Evolutionary conservation across 2,888 invertebrate genomes (phyloP).

Genomic region (Aradus depressus): DNA sequence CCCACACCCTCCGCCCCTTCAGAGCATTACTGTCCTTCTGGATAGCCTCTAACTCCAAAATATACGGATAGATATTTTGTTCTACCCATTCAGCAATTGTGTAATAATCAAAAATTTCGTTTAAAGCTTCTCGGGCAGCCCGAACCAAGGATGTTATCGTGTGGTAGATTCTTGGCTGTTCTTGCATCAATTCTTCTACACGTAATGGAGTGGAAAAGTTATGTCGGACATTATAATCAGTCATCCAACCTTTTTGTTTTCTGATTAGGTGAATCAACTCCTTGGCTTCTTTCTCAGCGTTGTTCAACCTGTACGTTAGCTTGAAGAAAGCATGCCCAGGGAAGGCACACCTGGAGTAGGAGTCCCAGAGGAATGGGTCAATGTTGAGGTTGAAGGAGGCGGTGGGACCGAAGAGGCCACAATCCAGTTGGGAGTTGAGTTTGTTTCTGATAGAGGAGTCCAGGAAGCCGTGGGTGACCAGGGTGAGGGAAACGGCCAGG

Average conservation of each 20-base stretch:
- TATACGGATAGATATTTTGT: slow-evolving; percentile 48
- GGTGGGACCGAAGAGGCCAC: slow-evolving; percentile 38
- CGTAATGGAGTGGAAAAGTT: slow-evolving; percentile 56
- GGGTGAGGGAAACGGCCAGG: slow-evolving; percentile 48
- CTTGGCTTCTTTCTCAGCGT: slow-evolving; percentile 36
- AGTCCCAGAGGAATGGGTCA: slow-evolving; percentile 50
- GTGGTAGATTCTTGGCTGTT: slow-evolving; percentile 47
- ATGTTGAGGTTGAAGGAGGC: slow-evolving; percentile 41
- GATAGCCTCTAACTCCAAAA: slow-evolving; percentile 43
- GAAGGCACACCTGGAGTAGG: slow-evolving; percentile 50
- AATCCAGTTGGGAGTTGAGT: slow-evolving; percentile 43
- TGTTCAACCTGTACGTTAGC: slow-evolving; percentile 39
- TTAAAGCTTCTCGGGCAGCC: slow-evolving; percentile 45
- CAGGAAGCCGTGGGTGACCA: slow-evolving; percentile 49
- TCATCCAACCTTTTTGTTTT: slow-evolving; percentile 46
- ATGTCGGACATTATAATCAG: slow-evolving; percentile 54
- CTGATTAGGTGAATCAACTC: slow-evolving; percentile 26
- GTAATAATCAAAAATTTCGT: slow-evolving; percentile 47
- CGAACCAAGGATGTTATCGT: slow-evolving; percentile 44
- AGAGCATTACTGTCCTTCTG: slow-evolving; percentile 43
- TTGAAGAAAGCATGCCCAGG: slow-evolving; percentile 48
- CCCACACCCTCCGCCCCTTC: slow-evolving; percentile 46
- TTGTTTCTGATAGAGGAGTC: slow-evolving; percentile 42
- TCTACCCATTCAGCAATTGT: slow-evolving; percentile 55
- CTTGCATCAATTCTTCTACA: slow-evolving; percentile 48